Base-by-base conservation (phyloP, 2,888 invertebrate genomes). In the Himalopsyche anomala region DNA sequence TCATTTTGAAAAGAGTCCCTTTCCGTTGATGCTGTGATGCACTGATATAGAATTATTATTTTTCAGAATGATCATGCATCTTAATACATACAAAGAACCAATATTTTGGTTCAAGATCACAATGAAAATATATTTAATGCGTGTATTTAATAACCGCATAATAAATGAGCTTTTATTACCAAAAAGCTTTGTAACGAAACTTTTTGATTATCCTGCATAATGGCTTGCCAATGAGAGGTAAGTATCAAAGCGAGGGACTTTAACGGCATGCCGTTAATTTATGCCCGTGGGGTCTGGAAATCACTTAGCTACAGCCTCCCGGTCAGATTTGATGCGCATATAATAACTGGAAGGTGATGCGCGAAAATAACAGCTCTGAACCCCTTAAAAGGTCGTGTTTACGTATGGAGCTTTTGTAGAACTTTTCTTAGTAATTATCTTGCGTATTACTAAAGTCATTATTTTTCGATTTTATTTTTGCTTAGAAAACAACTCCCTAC, bases 201-300 rank as follows among this genome's bases (percentile, higher is more conserved):
- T 62, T 62, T 62, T 62, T 62, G 62, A 62, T 62, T 62, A 62
- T 62, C 19, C 62, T 62, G 62, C 62, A 62, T 62, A 19, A 62
- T 19, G 62, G 9, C 62, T 62, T 2, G 19, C 62, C 62, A 62
- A 62, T 62, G 62, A 62, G 62, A 62, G 62, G 62, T 19, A 62
- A 62, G 19, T 62, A 62, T 28, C 62, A 62, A 19, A 62, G 17
- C 19, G 62, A 3, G 2, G 19, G 62, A 62, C 19, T 62, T 62
- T 62, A 62, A 62, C 62, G 62, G 62, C 62, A 62, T 28, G 62
- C 28, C 62, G 62, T 62, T 62, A 62, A 62, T 62, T 62, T 62
- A 62, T 62, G 62, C 62, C 62, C 28, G 62, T 62, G 62, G 28
- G 19, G 62, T 62, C 62, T 62, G 62, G 11, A 62, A 62, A 62